Percentiles rank a stretch among this genome's conserved stretches.
phyloP scores from a whole-genome alignment of 1,140 invertebrate genomes.

The Archegozetes longisetosus region DNA sequence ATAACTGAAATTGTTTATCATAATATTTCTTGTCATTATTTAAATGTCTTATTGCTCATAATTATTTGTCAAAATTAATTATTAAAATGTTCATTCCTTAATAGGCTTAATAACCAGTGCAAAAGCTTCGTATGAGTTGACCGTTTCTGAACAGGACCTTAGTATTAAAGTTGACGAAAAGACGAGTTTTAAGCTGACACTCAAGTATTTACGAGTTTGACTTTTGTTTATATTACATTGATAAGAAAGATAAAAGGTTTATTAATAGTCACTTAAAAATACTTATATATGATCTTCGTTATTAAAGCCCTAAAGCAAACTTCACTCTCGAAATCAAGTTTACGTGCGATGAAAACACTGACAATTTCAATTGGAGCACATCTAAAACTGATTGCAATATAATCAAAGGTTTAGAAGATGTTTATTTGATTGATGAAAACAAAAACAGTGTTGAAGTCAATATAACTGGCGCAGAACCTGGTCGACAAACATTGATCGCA shows the following conservation, averaged over 20 bases:
- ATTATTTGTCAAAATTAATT: background rate
- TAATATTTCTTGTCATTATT: no score
- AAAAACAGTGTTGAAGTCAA: background rate
- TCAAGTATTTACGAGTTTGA: background rate
- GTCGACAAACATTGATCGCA: background rate
- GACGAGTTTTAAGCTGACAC: background rate
- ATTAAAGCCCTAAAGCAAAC: background rate
- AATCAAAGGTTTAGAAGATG: background rate
- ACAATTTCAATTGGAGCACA: background rate
- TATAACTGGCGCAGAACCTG: background rate
- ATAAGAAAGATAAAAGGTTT: no score
- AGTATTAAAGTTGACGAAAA: background rate
- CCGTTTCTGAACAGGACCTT: background rate
- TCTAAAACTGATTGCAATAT: background rate
- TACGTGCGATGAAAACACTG: background rate
- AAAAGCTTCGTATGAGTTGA: background rate
- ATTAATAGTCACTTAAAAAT: no score
- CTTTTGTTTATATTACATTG: no score
- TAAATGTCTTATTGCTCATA: no score
- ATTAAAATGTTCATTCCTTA: background rate
- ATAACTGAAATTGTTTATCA: no score
- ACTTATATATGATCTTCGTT: no score
- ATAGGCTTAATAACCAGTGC: background rate
- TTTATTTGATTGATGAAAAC: background rate
- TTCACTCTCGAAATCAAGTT: background rate